These are phyloP conservation scores for Xestia rhomboidea DNA, from an alignment of 2,888 invertebrate genomes.

Conservation along the genomic window DNA sequence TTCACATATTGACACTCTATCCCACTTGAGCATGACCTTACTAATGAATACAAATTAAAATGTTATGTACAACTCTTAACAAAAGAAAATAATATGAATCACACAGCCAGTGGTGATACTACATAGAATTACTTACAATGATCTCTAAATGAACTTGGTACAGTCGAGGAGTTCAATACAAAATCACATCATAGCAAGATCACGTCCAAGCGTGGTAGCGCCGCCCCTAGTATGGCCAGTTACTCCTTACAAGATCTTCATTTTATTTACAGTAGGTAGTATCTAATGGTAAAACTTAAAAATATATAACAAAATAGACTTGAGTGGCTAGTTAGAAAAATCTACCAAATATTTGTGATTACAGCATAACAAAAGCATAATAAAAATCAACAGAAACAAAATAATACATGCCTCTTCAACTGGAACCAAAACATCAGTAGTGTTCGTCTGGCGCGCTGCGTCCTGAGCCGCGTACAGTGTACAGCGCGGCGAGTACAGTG, in stretches of 20 bases:
- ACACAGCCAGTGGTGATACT: conserved; percentile 65
- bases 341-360: conserved; percentile 86
- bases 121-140: conserved; percentile 60
- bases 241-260: conserved; percentile 83
- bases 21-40: conserved; percentile 64
- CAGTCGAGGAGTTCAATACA: conserved; percentile 48
- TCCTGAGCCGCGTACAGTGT: no score
- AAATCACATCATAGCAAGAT: conserved; percentile 57
- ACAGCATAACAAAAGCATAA: conserved; percentile 87
- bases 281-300: conserved; percentile 88
- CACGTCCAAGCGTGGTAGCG: conserved; percentile 71
- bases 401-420: conserved; percentile 77
- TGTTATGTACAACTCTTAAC: conserved; percentile 61
- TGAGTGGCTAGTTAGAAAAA: conserved; percentile 85
- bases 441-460: conserved; percentile 66
- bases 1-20: conserved; percentile 71
- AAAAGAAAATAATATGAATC: conserved; percentile 57
- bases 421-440: conserved; percentile 70
- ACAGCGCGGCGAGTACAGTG: no score
- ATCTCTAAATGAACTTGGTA: conserved; percentile 50
- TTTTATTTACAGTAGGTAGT: conserved; percentile 84
- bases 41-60: conserved; percentile 52
- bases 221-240: conserved; percentile 77
- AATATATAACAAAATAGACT: conserved; percentile 89
- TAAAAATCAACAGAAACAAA: conserved; percentile 88